Conservation (phyloP, 2,888 invertebrate genomes). For the Ommatoiulus sabulosus region DNA sequence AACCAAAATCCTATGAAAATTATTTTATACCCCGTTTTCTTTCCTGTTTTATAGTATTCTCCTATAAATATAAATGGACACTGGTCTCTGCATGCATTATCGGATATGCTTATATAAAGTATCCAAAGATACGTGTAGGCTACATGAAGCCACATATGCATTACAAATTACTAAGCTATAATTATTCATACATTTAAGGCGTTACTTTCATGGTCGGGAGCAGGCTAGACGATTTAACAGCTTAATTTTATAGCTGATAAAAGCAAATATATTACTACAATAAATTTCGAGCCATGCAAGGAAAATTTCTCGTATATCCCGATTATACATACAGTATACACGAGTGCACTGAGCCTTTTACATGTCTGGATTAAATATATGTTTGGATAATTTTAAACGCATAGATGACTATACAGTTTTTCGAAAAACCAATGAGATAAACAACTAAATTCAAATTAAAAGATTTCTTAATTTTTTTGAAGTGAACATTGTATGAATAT, state of each 20-base stretch:
- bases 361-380: not conserved
- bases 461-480: too few species aligned
- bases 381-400: not conserved
- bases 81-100: not conserved
- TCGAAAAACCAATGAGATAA: too few species aligned
- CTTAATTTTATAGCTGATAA: conserved; percentile 40
- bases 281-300: not conserved
- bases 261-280: conserved; percentile 28
- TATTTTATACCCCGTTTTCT: not conserved
- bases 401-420: too few species aligned
- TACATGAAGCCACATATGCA: not conserved
- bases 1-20: not conserved
- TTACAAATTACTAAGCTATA: conserved; percentile 7
- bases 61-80: not conserved
- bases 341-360: not conserved
- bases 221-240: conserved; percentile 14
- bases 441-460: too few species aligned
- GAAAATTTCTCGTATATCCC: not conserved
- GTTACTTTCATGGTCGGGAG: not conserved
- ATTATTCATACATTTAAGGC: conserved; percentile 7
- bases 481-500: too few species aligned
- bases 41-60: not conserved
- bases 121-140: too few species aligned
- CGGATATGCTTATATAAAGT: too few species aligned
- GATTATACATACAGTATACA: not conserved